Evolutionary conservation across 2,113 vertebrate genomes (phyloP).

Genomic region (Anas platyrhynchos): DNA sequence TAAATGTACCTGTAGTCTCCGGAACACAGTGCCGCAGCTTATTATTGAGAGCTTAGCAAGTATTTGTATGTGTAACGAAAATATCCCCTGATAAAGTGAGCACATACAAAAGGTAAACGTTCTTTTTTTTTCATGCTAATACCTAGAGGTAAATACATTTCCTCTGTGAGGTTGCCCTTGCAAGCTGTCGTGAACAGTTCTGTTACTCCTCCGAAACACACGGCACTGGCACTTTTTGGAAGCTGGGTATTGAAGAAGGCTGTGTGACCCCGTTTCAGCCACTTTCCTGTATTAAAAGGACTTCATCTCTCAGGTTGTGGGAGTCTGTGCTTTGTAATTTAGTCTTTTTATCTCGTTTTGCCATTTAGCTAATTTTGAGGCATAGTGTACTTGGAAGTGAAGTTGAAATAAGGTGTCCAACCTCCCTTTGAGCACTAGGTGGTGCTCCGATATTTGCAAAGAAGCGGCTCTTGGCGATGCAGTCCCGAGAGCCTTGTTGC

Average conservation of each 20-base stretch:
- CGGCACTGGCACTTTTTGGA: background rate
- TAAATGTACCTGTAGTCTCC: background rate
- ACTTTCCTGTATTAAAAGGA: background rate
- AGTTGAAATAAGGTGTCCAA: background rate
- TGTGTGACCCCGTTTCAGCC: fast-evolving
- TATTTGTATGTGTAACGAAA: background rate
- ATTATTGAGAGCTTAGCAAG: background rate
- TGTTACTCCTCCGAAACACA: background rate
- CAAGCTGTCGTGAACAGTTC: background rate
- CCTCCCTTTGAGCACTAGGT: conserved; percentile 49
- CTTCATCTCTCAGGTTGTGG: background rate
- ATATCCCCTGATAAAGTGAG: background rate
- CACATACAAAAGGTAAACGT: background rate
- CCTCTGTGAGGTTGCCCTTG: background rate
- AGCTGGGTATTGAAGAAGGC: background rate
- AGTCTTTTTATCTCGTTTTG: background rate
- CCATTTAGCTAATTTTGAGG: background rate
- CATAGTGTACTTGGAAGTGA: background rate
- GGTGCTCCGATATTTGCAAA: conserved; percentile 39
- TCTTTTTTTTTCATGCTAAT: background rate
- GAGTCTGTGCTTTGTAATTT: background rate
- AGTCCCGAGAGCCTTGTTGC: background rate
- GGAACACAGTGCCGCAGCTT: background rate
- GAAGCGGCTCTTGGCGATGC: fast-evolving
- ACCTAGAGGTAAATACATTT: background rate